These are phyloP conservation scores for Eilema depressum DNA, from an alignment of 2,888 invertebrate genomes.

Conservation along the genomic window DNA sequence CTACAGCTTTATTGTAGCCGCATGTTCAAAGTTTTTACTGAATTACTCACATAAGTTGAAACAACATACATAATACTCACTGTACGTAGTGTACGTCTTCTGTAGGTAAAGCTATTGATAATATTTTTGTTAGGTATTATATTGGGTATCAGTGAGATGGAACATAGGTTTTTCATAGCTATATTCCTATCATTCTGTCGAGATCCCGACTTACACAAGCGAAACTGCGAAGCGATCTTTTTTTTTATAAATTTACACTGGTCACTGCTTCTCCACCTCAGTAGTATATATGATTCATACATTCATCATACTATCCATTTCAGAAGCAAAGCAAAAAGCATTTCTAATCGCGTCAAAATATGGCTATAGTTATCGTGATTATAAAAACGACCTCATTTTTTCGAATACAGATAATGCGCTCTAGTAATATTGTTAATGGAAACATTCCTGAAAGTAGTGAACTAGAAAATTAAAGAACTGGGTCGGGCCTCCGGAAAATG, in stretches of 20 bases:
- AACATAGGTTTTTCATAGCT: neutral
- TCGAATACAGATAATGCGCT: slow-evolving; percentile 37
- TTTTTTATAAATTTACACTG: too few relatives aligned
- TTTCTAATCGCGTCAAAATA: slow-evolving; percentile 24
- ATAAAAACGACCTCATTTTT: slow-evolving; percentile 40
- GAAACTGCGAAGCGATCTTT: too few relatives aligned
- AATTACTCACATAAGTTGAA: neutral
- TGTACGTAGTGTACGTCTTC: too few relatives aligned
- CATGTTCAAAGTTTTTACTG: neutral
- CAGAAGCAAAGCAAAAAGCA: neutral
- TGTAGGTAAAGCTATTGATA: too few relatives aligned
- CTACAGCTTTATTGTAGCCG: neutral
- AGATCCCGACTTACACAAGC: too few relatives aligned
- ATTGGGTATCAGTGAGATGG: too few relatives aligned
- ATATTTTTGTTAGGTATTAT: too few relatives aligned
- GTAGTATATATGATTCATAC: neutral
- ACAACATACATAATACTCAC: neutral
- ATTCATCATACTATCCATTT: neutral
- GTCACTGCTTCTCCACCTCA: neutral
- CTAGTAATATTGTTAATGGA: slow-evolving; percentile 51
- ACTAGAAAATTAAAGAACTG: slow-evolving; percentile 36
- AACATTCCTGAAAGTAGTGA: slow-evolving; percentile 33
- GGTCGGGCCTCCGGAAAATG: slow-evolving; percentile 27
- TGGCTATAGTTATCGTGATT: slow-evolving; percentile 35
- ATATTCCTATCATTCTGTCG: neutral